Base-by-base conservation (phyloP, 2,888 invertebrate genomes). In the Monochamus alternatus region DNA sequence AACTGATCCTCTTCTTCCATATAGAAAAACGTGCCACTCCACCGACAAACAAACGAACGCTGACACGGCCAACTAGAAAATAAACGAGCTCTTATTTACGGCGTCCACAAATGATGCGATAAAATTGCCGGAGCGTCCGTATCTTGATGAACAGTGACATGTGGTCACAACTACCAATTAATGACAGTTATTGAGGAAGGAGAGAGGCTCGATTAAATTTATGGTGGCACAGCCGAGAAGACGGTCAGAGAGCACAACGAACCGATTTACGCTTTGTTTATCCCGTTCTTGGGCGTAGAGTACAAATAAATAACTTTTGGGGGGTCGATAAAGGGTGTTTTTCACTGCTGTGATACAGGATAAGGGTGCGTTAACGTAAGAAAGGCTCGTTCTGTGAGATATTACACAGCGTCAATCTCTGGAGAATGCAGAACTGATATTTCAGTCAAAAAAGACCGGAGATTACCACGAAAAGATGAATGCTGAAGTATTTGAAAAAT, bases 141-240 rank as follows among this genome's bases (percentile, higher is more conserved):
- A 74, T 74, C 74, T 69, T 47, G 69, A 74, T 74, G 64, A 69
- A 64, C 69, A 22, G 68, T 74, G 74, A 74, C 74, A 74, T 74
- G 74, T 74, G 74, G 74, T 74, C 74, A 67, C 74, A 74, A 74
- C 74, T 74, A 74, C 68, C 68, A 74, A 74, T 69, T 74, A 69
- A 64, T 55, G 74, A 64, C 69, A 58, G 31, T 74, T 74, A 69
- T 69, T 44, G 74, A 69, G 63, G 44, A 68, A 74, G 68, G 67
- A 67, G 1, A 22, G 63, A 68, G n/a, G 31, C n/a, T 22, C 8
- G 55, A 31, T 60, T 63, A 74, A 32, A 62, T 55, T 73, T 67
- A 60, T 32, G 64, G 10, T 47, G 47, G 22, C 64, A 47, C 47
- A 47, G 10, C 22, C 12, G 43, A 63, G 9, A n/a, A 12, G 63